phyloP scores from a whole-genome alignment of 2,113 vertebrate species.

The Phalacrocorax carbo region DNA sequence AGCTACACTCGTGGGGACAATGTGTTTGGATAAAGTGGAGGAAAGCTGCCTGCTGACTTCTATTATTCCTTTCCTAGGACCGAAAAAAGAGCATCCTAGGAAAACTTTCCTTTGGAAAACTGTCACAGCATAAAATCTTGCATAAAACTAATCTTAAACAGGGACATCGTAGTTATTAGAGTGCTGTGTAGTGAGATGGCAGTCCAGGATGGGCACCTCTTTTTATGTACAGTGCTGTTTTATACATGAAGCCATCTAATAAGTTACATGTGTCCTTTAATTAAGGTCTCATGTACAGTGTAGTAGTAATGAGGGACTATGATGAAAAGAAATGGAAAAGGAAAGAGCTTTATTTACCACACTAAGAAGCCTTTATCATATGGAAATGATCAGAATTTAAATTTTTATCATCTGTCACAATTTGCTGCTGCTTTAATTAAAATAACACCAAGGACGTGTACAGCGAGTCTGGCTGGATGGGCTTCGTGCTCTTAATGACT shows the following conservation, averaged over 20 bases:
- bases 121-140: neutral
- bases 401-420: slow-evolving; percentile 29
- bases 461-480: neutral
- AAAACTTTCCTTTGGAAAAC: neutral
- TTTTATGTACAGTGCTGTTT: neutral
- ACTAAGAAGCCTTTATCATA: neutral
- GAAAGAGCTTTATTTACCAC: neutral
- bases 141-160: neutral
- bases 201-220: neutral
- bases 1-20: neutral
- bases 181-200: neutral
- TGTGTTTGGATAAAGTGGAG: neutral
- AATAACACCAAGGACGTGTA: neutral
- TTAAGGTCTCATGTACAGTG: neutral
- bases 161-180: neutral
- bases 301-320: neutral
- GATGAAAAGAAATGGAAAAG: slow-evolving; percentile 7
- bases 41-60: neutral
- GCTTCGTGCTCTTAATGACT: neutral
- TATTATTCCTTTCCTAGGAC: neutral
- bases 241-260: neutral
- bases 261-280: neutral
- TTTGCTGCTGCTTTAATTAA: slow-evolving; percentile 48
- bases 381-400: slow-evolving; percentile 33
- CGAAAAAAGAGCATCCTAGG: neutral